phyloP scores from a whole-genome alignment of 2,797 vertebrate species.

The Nothura maculosa region DNA sequence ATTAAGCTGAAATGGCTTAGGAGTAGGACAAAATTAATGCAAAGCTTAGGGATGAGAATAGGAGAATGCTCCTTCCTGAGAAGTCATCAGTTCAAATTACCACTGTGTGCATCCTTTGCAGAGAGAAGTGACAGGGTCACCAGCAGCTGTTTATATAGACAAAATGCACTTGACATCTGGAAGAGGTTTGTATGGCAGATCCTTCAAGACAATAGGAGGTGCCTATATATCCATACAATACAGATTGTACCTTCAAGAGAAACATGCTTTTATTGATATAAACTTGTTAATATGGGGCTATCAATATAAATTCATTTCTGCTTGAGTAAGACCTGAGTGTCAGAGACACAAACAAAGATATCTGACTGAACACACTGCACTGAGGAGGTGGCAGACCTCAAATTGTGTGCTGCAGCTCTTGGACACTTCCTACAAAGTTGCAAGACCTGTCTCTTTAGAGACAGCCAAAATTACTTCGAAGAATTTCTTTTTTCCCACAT shows the following conservation, averaged over 20 bases:
- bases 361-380: not conserved
- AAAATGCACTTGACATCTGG: not conserved
- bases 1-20: not conserved
- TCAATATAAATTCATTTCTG: not conserved
- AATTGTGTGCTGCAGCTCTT: not conserved
- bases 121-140: too few relatives aligned
- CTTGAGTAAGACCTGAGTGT: not conserved
- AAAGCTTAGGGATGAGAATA: not conserved
- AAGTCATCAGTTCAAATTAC: not conserved
- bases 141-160: not conserved
- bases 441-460: not conserved
- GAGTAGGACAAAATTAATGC: not conserved
- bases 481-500: not conserved
- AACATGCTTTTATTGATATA: rapidly evolving
- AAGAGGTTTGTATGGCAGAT: not conserved
- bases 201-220: not conserved
- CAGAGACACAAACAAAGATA: not conserved
- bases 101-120: not conserved
- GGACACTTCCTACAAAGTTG: rapidly evolving
- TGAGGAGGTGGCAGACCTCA: not conserved
- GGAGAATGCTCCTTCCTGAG: rapidly evolving
- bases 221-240: rapidly evolving
- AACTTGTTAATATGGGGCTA: not conserved
- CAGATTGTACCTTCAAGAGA: not conserved
- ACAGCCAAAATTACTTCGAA: rapidly evolving